A percentile compares a stretch with the other conserved stretches of the same genome.
Conservation (phyloP, 2,888 invertebrate genomes). For the Temnothorax rugatulus region DNA sequence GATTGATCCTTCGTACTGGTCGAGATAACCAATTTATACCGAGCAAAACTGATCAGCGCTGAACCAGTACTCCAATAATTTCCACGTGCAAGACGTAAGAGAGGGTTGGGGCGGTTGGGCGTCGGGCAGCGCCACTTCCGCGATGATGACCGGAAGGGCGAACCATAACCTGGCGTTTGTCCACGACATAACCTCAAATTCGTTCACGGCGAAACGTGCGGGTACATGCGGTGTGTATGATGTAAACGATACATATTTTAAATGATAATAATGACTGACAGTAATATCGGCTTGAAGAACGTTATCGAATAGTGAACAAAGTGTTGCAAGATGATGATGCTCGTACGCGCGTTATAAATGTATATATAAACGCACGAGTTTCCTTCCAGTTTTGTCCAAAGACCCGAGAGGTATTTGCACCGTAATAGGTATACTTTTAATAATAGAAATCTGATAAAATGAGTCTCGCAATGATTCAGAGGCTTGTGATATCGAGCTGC, state of each 20-base stretch:
- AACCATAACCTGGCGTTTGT: not conserved
- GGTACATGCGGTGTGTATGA: not conserved
- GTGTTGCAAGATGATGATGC: not conserved
- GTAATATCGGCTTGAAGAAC: not conserved
- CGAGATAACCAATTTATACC: constrained; percentile 93
- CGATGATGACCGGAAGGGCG: not conserved
- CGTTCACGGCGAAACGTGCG: not conserved
- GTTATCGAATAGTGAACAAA: not conserved
- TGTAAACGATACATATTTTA: not conserved
- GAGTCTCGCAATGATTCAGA: constrained; percentile 66
- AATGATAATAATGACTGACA: not conserved
- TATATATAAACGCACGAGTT: not conserved
- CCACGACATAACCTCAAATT: not conserved
- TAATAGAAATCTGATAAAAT: constrained; percentile 57
- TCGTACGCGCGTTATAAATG: not conserved
- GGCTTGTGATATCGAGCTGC: constrained; percentile 53
- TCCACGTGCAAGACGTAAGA: constrained; percentile 77
- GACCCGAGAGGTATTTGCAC: not conserved
- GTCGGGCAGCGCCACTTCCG: constrained; percentile 55
- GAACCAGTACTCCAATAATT: constrained; percentile 89
- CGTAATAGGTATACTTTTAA: not conserved
- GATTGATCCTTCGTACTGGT: constrained; percentile 89
- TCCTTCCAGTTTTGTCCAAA: not conserved
- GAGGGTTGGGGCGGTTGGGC: not conserved
- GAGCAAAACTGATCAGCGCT: constrained; percentile 94